A percentile compares a stretch with the other conserved stretches of the same genome.
Evolutionary conservation across 2,797 vertebrate genomes (phyloP).

Genomic region (Chloroceryle amazona): DNA sequence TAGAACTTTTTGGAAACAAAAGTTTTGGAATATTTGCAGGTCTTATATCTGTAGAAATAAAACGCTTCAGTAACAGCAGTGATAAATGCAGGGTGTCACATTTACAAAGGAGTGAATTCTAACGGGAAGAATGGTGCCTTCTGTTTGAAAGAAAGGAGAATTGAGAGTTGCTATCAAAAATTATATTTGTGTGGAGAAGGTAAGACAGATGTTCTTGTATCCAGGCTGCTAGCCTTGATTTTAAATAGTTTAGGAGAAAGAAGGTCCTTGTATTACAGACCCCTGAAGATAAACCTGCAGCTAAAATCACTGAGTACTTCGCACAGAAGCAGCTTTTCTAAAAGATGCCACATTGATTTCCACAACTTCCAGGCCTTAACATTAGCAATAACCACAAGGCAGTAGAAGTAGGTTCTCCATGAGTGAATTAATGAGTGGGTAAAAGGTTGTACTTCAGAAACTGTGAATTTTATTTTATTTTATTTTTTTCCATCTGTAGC

Average conservation of each 20-base stretch:
- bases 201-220: background rate
- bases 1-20: background rate
- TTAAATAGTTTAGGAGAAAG: background rate
- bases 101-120: background rate
- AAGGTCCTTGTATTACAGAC: background rate
- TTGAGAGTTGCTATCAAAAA: background rate
- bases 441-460: background rate
- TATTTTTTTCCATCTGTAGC: background rate
- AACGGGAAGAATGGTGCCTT: background rate
- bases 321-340: background rate
- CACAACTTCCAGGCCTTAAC: background rate
- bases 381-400: background rate
- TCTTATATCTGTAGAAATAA: background rate
- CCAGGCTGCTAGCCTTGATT: background rate
- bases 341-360: background rate
- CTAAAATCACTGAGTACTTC: background rate
- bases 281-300: background rate
- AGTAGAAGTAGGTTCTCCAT: background rate
- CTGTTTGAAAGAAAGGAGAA: background rate
- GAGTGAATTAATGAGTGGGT: background rate
- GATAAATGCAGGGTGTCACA: background rate
- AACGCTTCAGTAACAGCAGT: background rate
- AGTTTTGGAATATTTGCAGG: background rate
- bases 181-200: background rate
- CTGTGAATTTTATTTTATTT: too few relatives aligned